Evolutionary conservation across 2,888 invertebrate species (phyloP), one percentile per base, ranked within the genome.

Genomic region (Norana najaformis): DNA sequence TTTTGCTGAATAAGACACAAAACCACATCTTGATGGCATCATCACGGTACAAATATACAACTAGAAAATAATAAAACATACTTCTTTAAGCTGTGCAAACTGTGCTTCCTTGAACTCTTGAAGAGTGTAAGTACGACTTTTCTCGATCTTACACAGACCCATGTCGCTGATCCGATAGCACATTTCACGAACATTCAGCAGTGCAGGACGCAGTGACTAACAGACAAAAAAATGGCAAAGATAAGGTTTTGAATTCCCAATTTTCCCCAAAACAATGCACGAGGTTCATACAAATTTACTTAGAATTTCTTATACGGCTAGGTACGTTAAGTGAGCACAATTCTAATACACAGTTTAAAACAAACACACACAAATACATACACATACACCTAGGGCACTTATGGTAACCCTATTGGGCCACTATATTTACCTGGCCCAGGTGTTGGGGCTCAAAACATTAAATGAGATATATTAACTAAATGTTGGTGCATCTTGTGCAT

Each of bases 181-280:
- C 95, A 95, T 95, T 92, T 95, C 95, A 92, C 97, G 96, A 89
- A 98, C 96, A 92, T 96, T 96, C 0, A 97, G 95, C 89, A 98
- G 95, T 0, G 97, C 97, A 91, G 96, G 96, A 34, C 97, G 96
- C 92, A 98, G 94, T 13, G 96, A 96, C 35, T 95, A 92, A 30
- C 35, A 18, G 34, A 88, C 88, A 88, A 88, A n/a, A 38, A 4
- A 0, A 41, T 23, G 20, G n/a, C 53, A 89, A 47, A 53, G 82
- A 35, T 34, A 38, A n/a, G 38, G 20, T 34, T 37, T 69, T 8
- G 23, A 69, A 69, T n/a, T 69, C 30, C 30, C 69, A 69, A 69
- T 69, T 69, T 69, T n/a, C 69, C 13, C 69, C 8, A 8, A 69
- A n/a, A 69, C 69, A 69, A 69, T 69, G n/a, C n/a, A 69, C 11